Percentiles rank a stretch among this genome's conserved stretches.
Conservation (phyloP, 2,888 invertebrate species). For the Idaea aversata region DNA sequence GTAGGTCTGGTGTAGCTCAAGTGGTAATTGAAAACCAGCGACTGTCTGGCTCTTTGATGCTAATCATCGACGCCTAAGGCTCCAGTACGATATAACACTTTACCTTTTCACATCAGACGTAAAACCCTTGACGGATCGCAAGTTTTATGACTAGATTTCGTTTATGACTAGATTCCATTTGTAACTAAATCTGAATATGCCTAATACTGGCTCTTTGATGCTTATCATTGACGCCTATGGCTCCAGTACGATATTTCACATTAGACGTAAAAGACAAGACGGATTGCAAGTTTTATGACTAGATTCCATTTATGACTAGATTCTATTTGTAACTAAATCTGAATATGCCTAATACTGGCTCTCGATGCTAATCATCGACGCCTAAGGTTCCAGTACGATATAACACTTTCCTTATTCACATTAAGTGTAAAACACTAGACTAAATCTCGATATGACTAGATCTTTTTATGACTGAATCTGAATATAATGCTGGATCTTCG, state of each 20-base stretch:
- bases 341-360: conserved; percentile 24
- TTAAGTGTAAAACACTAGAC: not conserved
- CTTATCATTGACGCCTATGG: conserved; percentile 55
- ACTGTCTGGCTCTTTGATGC: conserved; percentile 52
- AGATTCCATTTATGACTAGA: not conserved
- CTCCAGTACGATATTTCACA: conserved; percentile 44
- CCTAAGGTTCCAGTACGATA: conserved; percentile 52
- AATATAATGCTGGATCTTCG: conserved; percentile 36
- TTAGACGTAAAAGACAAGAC: not conserved
- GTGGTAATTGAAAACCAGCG: conserved; percentile 58
- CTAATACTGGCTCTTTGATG: conserved; percentile 45
- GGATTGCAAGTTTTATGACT: not conserved
- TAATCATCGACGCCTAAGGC: conserved; percentile 56
- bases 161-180: no score
- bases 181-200: not conserved
- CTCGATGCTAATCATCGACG: conserved; percentile 59
- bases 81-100: conserved; percentile 43
- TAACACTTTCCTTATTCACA: conserved; percentile 10
- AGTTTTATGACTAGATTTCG: not conserved
- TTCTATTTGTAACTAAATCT: not conserved
- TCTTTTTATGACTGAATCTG: not conserved
- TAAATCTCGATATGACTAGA: not conserved
- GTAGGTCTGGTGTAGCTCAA: conserved; percentile 36
- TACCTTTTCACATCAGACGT: not conserved
- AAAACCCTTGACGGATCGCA: not conserved